Evolutionary conservation across 2,888 invertebrate species (phyloP), one percentile per base, ranked within the genome.

Genomic region (Acleris laterana): DNA sequence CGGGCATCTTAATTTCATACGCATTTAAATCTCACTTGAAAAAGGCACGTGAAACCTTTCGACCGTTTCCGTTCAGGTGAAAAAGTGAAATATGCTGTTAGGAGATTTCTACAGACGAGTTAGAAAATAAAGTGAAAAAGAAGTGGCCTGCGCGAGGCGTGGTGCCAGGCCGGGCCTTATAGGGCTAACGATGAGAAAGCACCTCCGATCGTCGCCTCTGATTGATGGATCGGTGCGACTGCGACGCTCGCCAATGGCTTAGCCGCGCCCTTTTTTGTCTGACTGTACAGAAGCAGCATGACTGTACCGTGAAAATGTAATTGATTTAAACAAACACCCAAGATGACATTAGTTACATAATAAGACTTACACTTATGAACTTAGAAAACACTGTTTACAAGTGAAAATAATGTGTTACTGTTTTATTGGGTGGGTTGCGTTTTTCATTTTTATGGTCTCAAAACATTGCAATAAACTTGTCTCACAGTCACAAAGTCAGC

Each of bases 181-280:
- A 91, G 87, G 91, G 93, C 89, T 93, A 92, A 92, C 91, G 91
- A 93, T 90, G 91, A 89, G 93, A 93, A 93, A 92, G 92, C 90
- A 86, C 88, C 85, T 83, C 81, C 84, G 87, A 87, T 81, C 87
- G 85, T 81, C 82, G 84, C 83, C 80, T 79, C 80, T 84, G 88
- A 89, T 87, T 91, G 91, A 93, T 90, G 85, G 88, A 88, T 85
- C 83, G 85, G 72, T 75, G 77, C 77, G 76, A 62, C 72, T 56
- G 73, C 68, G 74, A 68, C 75, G 74, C 73, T 28, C 50, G 55
- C 20, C 53, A 50, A 68, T 52, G 56, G 55, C 51, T 67, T 63
- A 71, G 73, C 74, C 69, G 71, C 72, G 71, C 71, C 72, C 71
- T 70, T 71, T 74, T 68, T 71, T 77, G 74, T 70, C 65, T 52